These are phyloP conservation scores for Hydractinia symbiolongicarpus DNA, from an alignment of 30 jellyfish, hydroid and myxozoan species.

Conservation along the genomic window DNA sequence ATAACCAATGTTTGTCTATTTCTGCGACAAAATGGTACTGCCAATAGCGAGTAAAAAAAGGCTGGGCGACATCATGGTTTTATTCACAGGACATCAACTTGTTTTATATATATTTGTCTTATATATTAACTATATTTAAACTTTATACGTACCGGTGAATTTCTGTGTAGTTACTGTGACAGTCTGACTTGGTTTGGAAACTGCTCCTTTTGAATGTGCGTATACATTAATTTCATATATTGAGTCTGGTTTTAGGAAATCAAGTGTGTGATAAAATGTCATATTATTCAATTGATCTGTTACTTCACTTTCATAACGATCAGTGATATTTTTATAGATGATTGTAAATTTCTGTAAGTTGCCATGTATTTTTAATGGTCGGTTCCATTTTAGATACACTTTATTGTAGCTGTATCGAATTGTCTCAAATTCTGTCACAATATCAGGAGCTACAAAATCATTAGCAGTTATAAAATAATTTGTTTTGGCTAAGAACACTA, in stretches of 20 bases:
- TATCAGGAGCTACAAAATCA: background rate
- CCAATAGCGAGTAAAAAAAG: no score
- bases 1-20: no score
- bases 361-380: conserved; percentile 64
- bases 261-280: conserved; percentile 24
- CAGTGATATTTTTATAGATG: conserved; percentile 45
- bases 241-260: conserved; percentile 2
- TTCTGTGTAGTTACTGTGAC: background rate
- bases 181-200: background rate
- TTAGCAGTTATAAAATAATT: no score
- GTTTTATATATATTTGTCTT: no score
- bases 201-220: background rate
- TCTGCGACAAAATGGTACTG: no score
- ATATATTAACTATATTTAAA: background rate
- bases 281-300: conserved; percentile 2
- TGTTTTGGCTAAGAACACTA: no score
- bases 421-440: background rate
- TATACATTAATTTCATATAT: conserved; percentile 5
- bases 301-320: conserved; percentile 7
- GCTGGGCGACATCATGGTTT: no score
- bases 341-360: conserved; percentile 42
- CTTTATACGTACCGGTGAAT: background rate
- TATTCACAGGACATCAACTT: no score
- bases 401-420: background rate
- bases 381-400: conserved; percentile 50